phyloP scores from a whole-genome alignment of 2,113 vertebrate species.

The Mobula hypostoma region DNA sequence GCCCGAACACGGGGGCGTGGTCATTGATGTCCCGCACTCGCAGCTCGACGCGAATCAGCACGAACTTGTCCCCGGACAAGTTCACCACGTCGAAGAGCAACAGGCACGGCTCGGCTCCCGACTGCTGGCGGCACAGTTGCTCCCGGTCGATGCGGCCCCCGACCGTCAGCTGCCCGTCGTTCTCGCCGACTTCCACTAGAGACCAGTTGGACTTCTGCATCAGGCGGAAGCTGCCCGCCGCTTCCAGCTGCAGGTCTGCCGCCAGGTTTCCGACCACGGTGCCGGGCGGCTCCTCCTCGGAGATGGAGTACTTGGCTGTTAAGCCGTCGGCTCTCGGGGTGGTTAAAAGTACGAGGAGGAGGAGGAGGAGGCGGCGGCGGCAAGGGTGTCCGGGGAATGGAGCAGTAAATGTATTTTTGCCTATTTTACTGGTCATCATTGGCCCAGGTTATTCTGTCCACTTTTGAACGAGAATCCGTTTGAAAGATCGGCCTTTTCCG shows the following conservation, averaged over 20 bases:
- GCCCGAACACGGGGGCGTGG: conserved; percentile 81
- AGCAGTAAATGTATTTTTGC: not conserved
- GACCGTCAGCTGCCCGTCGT: conserved; percentile 80
- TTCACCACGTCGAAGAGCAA: conserved; percentile 88
- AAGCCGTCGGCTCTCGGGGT: conserved; percentile 39
- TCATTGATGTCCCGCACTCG: conserved; percentile 90
- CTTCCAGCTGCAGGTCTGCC: conserved; percentile 79
- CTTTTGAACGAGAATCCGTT: not conserved
- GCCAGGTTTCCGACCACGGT: conserved; percentile 86
- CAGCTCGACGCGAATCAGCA: conserved; percentile 86
- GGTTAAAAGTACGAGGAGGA: conserved; percentile 38
- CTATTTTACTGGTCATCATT: not conserved
- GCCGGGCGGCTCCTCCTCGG: conserved; percentile 52
- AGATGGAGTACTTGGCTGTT: conserved; percentile 55
- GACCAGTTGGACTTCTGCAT: conserved; percentile 91
- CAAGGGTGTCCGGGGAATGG: not conserved
- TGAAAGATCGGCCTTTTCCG: not conserved
- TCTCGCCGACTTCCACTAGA: conserved; percentile 77
- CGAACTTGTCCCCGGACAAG: conserved; percentile 82
- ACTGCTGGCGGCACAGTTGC: conserved; percentile 71
- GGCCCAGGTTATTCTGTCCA: not conserved
- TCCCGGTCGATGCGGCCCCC: conserved; percentile 86
- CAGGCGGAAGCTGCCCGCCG: conserved; percentile 75
- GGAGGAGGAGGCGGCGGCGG: not conserved
- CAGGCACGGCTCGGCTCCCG: conserved; percentile 74